Evolutionary conservation across 92 coral and sea anemone genomes (phyloP).

Genomic region (Siderastrea radians): DNA sequence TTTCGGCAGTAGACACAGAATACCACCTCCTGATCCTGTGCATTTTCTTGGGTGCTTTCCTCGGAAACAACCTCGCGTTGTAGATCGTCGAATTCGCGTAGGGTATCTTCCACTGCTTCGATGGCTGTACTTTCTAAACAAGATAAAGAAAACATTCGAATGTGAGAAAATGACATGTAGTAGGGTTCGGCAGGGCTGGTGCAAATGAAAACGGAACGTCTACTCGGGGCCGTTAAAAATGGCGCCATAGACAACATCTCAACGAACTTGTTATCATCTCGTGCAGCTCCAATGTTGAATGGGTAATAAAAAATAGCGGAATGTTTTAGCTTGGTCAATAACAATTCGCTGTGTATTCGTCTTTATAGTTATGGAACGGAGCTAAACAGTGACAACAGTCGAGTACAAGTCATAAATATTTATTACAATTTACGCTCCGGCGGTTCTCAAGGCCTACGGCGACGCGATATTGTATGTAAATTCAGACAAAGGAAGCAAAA

Average conservation of each 20-base stretch:
- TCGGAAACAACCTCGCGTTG: neutral
- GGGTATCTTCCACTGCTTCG: neutral
- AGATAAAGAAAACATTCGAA: neutral
- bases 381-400: neutral
- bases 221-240: too few species aligned
- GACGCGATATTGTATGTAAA: neutral
- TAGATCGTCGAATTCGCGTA: neutral
- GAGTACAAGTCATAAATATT: neutral
- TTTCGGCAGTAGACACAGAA: neutral
- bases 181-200: too few species aligned
- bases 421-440: neutral
- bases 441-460: neutral
- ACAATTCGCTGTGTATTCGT: neutral
- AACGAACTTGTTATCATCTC: too few species aligned
- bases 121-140: neutral
- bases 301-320: too few species aligned
- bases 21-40: neutral
- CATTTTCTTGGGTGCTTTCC: neutral
- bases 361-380: neutral
- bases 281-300: too few species aligned
- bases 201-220: too few species aligned
- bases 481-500: neutral
- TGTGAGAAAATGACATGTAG: neutral
- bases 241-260: too few species aligned
- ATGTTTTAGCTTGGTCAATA: too few species aligned